Conservation (phyloP, 2,888 invertebrate species). For the Amphipyra tragopoginis region DNA sequence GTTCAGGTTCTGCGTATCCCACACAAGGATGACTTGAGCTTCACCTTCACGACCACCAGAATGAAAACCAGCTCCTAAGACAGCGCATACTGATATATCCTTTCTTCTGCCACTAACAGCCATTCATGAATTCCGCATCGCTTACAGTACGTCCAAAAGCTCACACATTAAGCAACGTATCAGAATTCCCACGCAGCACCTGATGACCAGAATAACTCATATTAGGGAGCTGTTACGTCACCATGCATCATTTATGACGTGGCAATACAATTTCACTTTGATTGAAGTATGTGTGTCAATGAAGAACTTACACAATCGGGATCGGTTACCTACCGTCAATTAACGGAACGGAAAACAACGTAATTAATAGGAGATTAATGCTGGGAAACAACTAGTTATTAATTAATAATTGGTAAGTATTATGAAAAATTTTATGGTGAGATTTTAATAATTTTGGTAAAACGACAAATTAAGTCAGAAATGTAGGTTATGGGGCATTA, state of each 20-base stretch:
- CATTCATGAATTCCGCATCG: slow-evolving; percentile 7
- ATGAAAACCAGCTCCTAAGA: too few relatives aligned
- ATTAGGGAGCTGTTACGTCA: slow-evolving; percentile 52
- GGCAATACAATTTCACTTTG: slow-evolving; percentile 57
- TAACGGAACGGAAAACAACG: slow-evolving; percentile 25
- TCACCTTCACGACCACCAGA: too few relatives aligned
- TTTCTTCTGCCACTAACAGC: not conserved
- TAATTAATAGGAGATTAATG: slow-evolving; percentile 29
- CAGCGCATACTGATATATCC: too few relatives aligned
- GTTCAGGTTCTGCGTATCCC: too few relatives aligned
- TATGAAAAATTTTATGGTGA: not conserved
- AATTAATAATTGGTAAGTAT: slow-evolving; percentile 9
- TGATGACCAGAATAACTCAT: slow-evolving; percentile 32
- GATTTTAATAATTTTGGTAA: slow-evolving; percentile 9
- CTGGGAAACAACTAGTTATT: slow-evolving; percentile 4
- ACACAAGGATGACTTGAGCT: too few relatives aligned
- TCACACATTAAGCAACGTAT: slow-evolving; percentile 39
- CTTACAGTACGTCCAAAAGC: slow-evolving; percentile 38
- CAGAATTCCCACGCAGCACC: slow-evolving; percentile 57
- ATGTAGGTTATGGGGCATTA: slow-evolving; percentile 15
- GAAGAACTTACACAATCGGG: slow-evolving; percentile 27
- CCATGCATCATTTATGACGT: slow-evolving; percentile 22
- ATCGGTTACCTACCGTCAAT: slow-evolving; percentile 14
- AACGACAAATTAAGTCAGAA: slow-evolving; percentile 5
- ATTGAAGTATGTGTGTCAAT: slow-evolving; percentile 48